Base-by-base conservation (phyloP, 2,113 vertebrate species). In the Rhabdornis inornatus region DNA sequence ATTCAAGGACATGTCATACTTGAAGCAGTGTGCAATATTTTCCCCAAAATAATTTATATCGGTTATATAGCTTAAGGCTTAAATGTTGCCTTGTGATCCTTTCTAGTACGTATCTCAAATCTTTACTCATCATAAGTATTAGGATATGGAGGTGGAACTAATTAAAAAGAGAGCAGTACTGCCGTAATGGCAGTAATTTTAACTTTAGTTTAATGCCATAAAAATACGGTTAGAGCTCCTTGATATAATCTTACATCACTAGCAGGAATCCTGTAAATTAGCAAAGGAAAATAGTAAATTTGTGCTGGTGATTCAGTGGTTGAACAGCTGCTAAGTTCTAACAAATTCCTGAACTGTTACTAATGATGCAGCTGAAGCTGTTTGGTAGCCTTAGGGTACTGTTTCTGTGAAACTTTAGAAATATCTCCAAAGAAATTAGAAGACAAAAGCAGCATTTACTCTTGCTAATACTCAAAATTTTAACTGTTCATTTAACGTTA, bases 321-420 rank as follows among this genome's bases (percentile, higher is more conserved):
- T 93, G 82, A 97, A 90, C 95, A 97, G 95, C 95, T 96, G 97
- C 80, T 90, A 45, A 84, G 89, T 94, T 96, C 92, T 94, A 47
- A 94, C 82, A 88, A 87, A 96, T 97, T 96, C 92, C 91, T 96
- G 85, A 96, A 90, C 81, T 90, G 90, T 96, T 96, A 87, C 84
- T 97, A 96, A 97, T 92, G 76, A 90, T 95, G 71, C 90, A 90
- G 92, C 95, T 97, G 95, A 94, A 95, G 82, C 78, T 64, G 57
- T 80, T 82, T 65, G 70, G 91, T 94, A 86, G 87, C 94, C 90
- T 90, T 49, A 50, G 88, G 94, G 89, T 87, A 33, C 81, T 66
- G 88, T 42, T 78, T 87, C 89, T 77, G 66, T 85, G 94, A 76
- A 96, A 87, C 65, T 94, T 81, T 2, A 86, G 30, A 94, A 77